These are phyloP conservation scores for Pseudopipra pipra DNA, from an alignment of 2,113 vertebrate genomes.

Conservation along the genomic window DNA sequence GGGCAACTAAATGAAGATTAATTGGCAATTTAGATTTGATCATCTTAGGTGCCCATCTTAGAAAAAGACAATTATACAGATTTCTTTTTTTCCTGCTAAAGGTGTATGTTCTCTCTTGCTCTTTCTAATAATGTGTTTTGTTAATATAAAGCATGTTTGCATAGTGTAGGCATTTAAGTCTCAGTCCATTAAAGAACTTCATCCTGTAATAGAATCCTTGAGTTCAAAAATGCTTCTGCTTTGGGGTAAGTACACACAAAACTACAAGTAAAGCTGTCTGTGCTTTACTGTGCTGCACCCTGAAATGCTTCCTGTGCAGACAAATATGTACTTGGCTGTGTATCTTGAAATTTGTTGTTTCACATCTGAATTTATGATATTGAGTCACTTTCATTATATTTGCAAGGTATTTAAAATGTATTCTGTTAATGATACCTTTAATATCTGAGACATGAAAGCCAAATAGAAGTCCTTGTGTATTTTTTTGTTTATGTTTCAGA, in stretches of 20 bases:
- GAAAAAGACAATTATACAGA: background rate
- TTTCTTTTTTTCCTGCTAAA: background rate
- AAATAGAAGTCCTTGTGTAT: background rate
- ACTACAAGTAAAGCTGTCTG: background rate
- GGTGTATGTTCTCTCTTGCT: background rate
- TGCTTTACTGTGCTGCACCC: background rate
- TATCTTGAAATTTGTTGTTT: background rate
- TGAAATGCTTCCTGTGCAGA: background rate
- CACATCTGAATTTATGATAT: background rate
- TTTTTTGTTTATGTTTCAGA: background rate
- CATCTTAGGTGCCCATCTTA: background rate
- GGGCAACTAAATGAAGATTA: background rate
- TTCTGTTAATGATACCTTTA: background rate
- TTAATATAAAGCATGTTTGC: background rate
- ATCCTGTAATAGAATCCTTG: background rate
- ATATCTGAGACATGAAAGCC: background rate
- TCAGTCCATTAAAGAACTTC: background rate
- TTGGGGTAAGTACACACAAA: background rate
- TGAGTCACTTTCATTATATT: background rate
- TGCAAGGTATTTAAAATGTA: background rate
- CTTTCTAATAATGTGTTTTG: background rate
- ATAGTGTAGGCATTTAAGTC: background rate
- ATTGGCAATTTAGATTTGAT: background rate
- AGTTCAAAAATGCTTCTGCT: background rate
- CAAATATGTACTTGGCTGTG: background rate